phyloP scores from a whole-genome alignment of 2,113 vertebrate genomes.

The Delphinapterus leucas region DNA sequence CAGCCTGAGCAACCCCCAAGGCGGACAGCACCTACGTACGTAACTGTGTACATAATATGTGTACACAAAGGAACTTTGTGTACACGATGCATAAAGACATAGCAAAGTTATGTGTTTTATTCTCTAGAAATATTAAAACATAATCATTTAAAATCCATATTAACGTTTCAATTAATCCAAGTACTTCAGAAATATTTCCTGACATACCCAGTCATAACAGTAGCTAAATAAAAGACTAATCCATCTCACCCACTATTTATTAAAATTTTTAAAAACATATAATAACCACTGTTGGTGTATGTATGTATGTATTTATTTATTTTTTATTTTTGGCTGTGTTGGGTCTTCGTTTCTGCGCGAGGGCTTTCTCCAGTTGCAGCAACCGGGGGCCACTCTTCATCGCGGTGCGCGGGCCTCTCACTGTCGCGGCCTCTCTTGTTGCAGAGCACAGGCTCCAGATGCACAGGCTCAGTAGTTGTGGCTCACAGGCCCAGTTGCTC shows the following conservation, averaged over 20 bases:
- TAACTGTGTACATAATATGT: background rate
- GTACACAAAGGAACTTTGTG: background rate
- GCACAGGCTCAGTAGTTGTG: no score
- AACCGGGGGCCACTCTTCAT: no score
- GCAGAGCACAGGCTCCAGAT: no score
- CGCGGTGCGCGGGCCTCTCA: no score
- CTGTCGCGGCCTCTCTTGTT: no score
- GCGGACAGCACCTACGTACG: background rate
- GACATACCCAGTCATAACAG: background rate
- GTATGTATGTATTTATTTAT: background rate
- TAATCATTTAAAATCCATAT: background rate
- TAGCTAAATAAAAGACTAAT: background rate
- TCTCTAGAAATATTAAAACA: background rate
- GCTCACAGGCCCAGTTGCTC: no score
- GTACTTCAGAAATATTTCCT: background rate
- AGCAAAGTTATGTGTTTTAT: background rate
- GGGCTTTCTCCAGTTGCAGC: no score
- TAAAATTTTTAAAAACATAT: background rate
- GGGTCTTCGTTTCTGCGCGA: no score
- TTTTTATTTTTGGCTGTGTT: no score
- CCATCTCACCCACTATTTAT: background rate
- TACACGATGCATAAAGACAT: background rate
- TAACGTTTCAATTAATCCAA: slow-evolving; percentile 5
- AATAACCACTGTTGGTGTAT: background rate
- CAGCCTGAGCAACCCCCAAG: background rate